phyloP scores from a whole-genome alignment of 2,113 vertebrate genomes.

The Capreolus pygargus region DNA sequence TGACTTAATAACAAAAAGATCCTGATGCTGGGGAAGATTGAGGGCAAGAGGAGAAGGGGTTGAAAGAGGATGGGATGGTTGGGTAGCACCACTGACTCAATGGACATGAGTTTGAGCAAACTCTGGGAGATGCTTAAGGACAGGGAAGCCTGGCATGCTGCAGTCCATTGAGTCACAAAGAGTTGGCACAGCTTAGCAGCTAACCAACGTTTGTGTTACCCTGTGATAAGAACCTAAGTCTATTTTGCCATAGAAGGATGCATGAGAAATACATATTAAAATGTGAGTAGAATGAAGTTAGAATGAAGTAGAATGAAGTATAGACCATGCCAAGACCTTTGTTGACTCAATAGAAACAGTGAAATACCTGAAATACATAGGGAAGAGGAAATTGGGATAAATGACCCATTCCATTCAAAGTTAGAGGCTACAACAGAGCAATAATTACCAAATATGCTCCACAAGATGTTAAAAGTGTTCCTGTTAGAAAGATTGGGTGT shows the following conservation, averaged over 20 bases:
- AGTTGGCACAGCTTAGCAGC: not conserved
- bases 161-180: not conserved
- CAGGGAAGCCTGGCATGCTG: not conserved
- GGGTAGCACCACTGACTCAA: not conserved
- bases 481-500: not conserved
- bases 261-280: not conserved
- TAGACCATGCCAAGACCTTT: not conserved
- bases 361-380: not conserved
- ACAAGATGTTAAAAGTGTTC: not conserved
- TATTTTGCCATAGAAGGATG: not conserved
- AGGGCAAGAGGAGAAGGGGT: not conserved
- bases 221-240: not conserved
- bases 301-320: not conserved
- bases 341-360: not conserved
- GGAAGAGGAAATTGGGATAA: constrained; percentile 16
- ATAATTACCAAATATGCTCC: not conserved
- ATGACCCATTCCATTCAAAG: not conserved
- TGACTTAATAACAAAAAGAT: not conserved
- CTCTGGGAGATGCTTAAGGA: not conserved
- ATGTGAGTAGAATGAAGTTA: not conserved
- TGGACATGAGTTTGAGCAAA: not conserved
- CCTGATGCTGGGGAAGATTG: not conserved
- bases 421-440: not conserved
- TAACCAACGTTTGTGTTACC: not conserved
- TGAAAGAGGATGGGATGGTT: not conserved